These are phyloP conservation scores for Leucophenga maculata DNA, from an alignment of 2,888 invertebrate genomes.

Conservation along the genomic window DNA sequence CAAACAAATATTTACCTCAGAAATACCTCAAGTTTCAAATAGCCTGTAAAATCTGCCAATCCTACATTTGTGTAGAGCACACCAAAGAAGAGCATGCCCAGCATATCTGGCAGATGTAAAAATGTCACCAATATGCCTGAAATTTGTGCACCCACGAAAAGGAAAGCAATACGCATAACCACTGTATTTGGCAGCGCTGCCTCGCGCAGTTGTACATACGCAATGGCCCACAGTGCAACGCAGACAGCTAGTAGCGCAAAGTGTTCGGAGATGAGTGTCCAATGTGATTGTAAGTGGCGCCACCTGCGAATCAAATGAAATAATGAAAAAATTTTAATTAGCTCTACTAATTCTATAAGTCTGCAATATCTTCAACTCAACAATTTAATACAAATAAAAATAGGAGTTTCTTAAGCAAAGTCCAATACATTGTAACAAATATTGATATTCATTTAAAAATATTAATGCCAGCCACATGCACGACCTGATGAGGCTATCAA, in stretches of 20 bases:
- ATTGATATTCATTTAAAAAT: too few relatives aligned
- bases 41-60: slow-evolving; percentile 72
- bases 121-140: slow-evolving; percentile 67
- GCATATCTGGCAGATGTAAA: slow-evolving; percentile 73
- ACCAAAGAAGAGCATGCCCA: slow-evolving; percentile 78
- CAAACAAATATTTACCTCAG: slow-evolving; percentile 70
- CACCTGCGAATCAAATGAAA: slow-evolving; percentile 58
- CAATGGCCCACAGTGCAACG: slow-evolving; percentile 71
- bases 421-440: too few relatives aligned
- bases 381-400: too few relatives aligned
- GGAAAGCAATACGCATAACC: slow-evolving; percentile 69
- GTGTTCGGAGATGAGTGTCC: slow-evolving; percentile 68
- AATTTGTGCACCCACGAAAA: slow-evolving; percentile 70
- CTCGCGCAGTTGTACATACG: slow-evolving; percentile 66
- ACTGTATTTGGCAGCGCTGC: slow-evolving; percentile 61
- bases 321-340: neutral
- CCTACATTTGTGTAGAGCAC: slow-evolving; percentile 74
- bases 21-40: slow-evolving; percentile 72
- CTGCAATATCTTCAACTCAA: too few relatives aligned
- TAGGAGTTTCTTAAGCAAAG: too few relatives aligned
- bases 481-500: too few relatives aligned
- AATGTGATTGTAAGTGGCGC: slow-evolving; percentile 64
- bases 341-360: too few relatives aligned
- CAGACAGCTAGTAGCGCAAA: slow-evolving; percentile 68
- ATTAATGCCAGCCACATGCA: too few relatives aligned